Conservation (phyloP, 1,140 invertebrate genomes). For the Pogonomyrmex californicus region DNA sequence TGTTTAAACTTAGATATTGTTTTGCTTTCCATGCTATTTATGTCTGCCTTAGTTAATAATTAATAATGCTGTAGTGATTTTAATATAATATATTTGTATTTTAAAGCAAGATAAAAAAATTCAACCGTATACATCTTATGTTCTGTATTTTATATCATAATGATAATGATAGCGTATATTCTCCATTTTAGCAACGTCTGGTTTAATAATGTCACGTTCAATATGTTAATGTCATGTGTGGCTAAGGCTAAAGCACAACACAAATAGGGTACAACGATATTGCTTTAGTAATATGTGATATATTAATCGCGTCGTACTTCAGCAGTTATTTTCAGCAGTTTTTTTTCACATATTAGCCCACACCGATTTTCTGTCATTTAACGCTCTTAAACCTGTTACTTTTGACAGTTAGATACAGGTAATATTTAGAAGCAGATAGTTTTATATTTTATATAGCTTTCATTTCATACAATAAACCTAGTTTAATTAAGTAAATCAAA, state of each 20-base stretch:
- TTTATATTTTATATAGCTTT: not conserved
- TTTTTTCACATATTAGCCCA: not conserved
- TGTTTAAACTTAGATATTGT: not conserved
- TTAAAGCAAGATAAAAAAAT: not conserved
- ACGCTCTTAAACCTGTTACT: not conserved
- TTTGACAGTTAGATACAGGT: not conserved
- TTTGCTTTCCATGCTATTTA: not conserved
- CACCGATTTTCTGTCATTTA: not conserved
- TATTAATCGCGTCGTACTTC: constrained; percentile 30
- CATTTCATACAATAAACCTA: no score
- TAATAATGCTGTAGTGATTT: constrained; percentile 19
- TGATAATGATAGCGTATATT: constrained; percentile 16
- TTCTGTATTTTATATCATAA: constrained; percentile 12
- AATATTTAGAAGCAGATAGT: not conserved
- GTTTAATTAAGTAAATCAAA: not conserved
- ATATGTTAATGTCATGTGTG: constrained; percentile 54
- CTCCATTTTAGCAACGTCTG: constrained; percentile 38
- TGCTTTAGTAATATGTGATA: constrained; percentile 37
- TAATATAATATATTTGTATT: constrained; percentile 8
- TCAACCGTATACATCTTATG: not conserved
- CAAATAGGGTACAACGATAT: constrained; percentile 40
- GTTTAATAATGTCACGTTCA: constrained; percentile 52
- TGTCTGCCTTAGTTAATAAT: constrained; percentile 8
- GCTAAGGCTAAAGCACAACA: constrained; percentile 49
- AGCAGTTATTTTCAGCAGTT: constrained; percentile 20